A percentile compares a stretch with the other conserved stretches of the same genome.
Conservation (phyloP, 2,888 invertebrate species). For the Papilio elwesi region DNA sequence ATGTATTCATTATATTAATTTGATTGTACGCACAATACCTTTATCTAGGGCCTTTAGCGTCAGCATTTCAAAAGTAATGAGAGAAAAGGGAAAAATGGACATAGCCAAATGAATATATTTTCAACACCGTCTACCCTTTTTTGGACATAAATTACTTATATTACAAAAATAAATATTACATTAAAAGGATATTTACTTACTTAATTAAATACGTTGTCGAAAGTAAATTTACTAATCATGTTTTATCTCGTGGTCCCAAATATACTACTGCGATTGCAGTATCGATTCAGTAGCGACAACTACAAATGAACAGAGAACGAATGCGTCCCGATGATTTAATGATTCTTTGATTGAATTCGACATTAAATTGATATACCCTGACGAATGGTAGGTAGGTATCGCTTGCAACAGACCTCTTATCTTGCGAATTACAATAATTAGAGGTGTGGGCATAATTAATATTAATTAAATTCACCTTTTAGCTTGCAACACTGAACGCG, state of each 20-base stretch:
- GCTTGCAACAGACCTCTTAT: conserved; percentile 57
- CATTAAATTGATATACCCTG: conserved; percentile 44
- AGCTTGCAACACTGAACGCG: conserved; percentile 80
- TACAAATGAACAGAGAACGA: conserved; percentile 8
- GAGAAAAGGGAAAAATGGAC: no score
- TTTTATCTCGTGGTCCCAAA: conserved; percentile 5
- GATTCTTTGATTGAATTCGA: conserved; percentile 36
- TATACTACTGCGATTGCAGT: conserved; percentile 9
- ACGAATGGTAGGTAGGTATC: conserved; percentile 56
- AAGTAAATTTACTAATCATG: no score
- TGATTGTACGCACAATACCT: no score
- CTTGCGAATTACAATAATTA: conserved; percentile 81
- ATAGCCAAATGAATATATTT: no score
- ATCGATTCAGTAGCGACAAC: conserved; percentile 9
- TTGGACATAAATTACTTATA: no score
- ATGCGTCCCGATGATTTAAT: conserved; percentile 30
- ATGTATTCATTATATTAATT: no score
- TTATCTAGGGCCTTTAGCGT: no score
- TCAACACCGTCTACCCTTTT: background rate
- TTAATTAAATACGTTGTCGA: no score
- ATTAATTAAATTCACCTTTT: conserved; percentile 83
- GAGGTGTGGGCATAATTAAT: conserved; percentile 83
- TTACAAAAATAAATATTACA: background rate
- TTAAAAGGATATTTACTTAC: background rate
- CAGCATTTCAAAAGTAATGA: no score